A percentile compares a stretch with the other conserved stretches of the same genome.
phyloP scores from a whole-genome alignment of 2,113 vertebrate species.

The Pogonocichla stellata region DNA sequence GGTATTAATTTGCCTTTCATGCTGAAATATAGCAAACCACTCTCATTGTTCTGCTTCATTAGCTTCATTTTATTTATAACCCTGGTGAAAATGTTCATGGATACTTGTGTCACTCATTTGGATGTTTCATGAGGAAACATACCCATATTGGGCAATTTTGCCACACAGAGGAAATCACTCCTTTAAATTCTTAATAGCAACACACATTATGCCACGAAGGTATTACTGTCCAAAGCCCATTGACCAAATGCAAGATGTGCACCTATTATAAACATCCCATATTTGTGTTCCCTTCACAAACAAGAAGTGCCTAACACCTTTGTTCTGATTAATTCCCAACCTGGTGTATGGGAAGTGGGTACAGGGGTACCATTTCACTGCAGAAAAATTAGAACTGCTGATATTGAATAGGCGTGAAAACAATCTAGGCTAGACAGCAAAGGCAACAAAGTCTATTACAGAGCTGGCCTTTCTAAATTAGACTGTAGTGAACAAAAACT shows the following conservation, averaged over 20 bases:
- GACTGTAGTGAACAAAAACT: background rate
- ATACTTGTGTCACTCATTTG: background rate
- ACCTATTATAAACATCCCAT: background rate
- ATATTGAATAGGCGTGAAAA: background rate
- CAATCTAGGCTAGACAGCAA: background rate
- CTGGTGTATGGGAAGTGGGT: background rate
- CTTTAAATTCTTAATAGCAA: background rate
- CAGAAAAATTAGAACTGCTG: background rate
- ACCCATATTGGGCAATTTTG: background rate
- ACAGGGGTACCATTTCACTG: background rate
- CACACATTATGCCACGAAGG: accelerated
- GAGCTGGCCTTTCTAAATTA: background rate
- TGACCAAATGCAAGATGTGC: background rate
- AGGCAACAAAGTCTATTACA: background rate
- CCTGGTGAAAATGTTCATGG: background rate
- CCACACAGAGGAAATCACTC: background rate
- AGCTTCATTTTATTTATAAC: background rate
- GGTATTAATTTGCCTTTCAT: background rate
- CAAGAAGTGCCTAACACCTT: background rate
- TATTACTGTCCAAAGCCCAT: background rate
- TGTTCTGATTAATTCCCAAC: background rate
- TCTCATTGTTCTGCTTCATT: background rate
- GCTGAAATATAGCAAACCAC: accelerated
- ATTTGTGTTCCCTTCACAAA: background rate
- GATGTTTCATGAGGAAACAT: background rate